These are phyloP conservation scores for Hyperopisus bebe DNA, from an alignment of 2,113 vertebrate genomes.

Conservation along the genomic window DNA sequence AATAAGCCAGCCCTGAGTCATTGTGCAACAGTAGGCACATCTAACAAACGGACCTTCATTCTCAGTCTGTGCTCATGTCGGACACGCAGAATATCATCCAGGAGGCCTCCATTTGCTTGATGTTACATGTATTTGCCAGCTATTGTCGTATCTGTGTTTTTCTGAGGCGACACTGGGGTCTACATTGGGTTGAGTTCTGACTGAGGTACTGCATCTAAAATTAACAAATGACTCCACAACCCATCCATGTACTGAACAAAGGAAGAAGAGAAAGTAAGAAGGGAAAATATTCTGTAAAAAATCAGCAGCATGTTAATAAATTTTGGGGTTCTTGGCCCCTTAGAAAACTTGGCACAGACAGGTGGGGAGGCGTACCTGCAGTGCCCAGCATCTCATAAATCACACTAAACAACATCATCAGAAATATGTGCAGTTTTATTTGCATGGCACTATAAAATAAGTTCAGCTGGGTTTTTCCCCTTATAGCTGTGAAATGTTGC, in stretches of 20 bases:
- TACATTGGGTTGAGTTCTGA: not conserved
- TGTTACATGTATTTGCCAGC: not conserved
- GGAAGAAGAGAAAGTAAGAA: not conserved
- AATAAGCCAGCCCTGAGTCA: not conserved
- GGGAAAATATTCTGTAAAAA: not conserved
- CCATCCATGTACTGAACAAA: not conserved
- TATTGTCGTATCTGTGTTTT: not conserved
- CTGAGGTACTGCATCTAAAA: not conserved
- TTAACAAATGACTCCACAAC: not conserved
- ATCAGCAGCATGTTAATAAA: conserved; percentile 37
- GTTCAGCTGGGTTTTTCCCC: conserved; percentile 22
- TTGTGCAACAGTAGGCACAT: not conserved
- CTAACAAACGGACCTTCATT: not conserved
- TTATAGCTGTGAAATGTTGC: conserved; percentile 54
- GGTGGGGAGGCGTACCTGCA: conserved; percentile 28
- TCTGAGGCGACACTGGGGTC: not conserved
- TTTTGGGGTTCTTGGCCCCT: conserved; percentile 26
- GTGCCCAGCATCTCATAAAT: conserved; percentile 31
- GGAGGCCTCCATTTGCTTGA: not conserved
- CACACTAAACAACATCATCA: conserved; percentile 53
- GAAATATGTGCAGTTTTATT: conserved; percentile 52
- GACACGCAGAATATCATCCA: not conserved
- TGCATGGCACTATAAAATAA: conserved; percentile 42
- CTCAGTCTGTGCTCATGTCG: not conserved
- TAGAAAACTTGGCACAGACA: conserved; percentile 40